phyloP scores from a whole-genome alignment of 2,797 vertebrate genomes.

The Cuniculus paca region DNA sequence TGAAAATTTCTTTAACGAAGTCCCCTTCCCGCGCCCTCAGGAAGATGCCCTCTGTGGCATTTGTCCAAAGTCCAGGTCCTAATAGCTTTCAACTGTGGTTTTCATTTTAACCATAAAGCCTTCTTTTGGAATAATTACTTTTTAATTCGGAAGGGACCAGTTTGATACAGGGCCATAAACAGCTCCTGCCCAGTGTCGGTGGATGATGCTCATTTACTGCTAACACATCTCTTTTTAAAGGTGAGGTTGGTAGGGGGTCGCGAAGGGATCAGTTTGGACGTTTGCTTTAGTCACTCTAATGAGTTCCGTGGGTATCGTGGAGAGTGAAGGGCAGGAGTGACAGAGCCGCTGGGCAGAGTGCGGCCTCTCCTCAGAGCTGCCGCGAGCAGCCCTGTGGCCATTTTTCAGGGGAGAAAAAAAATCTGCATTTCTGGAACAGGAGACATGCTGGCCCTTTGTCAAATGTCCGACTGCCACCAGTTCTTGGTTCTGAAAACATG shows the following conservation, averaged over 20 bases:
- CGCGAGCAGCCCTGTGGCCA: not conserved
- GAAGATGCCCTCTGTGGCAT: slow-evolving; percentile 63
- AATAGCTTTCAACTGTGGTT: slow-evolving; percentile 61
- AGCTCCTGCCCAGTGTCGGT: not conserved
- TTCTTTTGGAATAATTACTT: slow-evolving; percentile 73
- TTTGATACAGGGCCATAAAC: not conserved
- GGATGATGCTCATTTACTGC: not conserved
- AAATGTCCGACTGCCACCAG: not conserved
- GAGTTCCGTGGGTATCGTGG: not conserved
- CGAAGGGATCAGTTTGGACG: not conserved
- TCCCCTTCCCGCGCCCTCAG: not conserved
- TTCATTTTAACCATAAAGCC: slow-evolving; percentile 74
- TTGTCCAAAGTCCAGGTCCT: slow-evolving; percentile 69
- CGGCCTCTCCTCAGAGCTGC: not conserved
- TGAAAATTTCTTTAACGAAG: not conserved
- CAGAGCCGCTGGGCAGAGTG: too few relatives aligned
- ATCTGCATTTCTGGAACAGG: slow-evolving; percentile 30
- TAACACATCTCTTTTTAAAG: not conserved
- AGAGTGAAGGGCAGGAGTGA: not conserved
- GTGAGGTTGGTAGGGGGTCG: not conserved
- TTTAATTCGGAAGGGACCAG: slow-evolving; percentile 65
- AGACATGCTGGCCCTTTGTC: slow-evolving; percentile 24
- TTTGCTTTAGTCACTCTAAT: not conserved
- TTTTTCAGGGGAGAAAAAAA: not conserved
- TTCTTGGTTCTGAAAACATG: not conserved